Evolutionary conservation across 2,888 invertebrate genomes (phyloP).

Genomic region (Acleris cristana): DNA sequence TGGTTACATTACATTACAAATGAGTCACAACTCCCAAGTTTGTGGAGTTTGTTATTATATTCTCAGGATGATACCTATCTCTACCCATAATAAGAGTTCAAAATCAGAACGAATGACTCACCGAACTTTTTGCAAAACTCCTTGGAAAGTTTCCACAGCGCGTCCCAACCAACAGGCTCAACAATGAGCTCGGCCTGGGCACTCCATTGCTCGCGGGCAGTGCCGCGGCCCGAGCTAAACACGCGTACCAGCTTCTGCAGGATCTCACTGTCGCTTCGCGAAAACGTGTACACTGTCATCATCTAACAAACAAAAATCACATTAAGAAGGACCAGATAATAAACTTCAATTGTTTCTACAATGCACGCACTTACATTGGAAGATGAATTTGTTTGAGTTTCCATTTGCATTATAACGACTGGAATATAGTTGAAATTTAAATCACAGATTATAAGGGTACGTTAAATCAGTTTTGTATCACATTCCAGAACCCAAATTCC

Average conservation of each 20-base stretch:
- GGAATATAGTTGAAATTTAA: too few species aligned
- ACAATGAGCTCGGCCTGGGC: conserved; percentile 82
- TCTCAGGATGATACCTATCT: too few species aligned
- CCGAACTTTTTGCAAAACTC: conserved; percentile 85
- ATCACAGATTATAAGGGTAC: too few species aligned
- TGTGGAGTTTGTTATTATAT: too few species aligned
- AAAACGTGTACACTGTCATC: conserved; percentile 72
- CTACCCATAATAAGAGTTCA: too few species aligned
- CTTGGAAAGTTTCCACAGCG: conserved; percentile 87
- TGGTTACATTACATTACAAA: too few species aligned
- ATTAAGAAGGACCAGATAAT: background rate
- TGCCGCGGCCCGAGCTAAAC: conserved; percentile 66
- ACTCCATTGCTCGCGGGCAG: conserved; percentile 73
- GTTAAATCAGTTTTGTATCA: too few species aligned
- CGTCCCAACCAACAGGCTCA: conserved; percentile 88
- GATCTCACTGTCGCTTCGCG: conserved; percentile 69
- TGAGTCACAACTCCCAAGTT: too few species aligned
- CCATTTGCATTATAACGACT: too few species aligned
- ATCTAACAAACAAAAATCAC: conserved; percentile 51
- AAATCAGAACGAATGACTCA: conserved; percentile 42
- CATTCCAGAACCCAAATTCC: too few species aligned
- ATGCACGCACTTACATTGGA: conserved; percentile 11
- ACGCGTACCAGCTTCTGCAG: conserved; percentile 65
- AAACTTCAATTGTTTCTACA: background rate
- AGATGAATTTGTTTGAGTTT: background rate